A percentile compares a stretch with the other conserved stretches of the same genome.
These are phyloP conservation scores for Bujurquina vittata DNA, from an alignment of 2,113 vertebrate species.

Conservation along the genomic window DNA sequence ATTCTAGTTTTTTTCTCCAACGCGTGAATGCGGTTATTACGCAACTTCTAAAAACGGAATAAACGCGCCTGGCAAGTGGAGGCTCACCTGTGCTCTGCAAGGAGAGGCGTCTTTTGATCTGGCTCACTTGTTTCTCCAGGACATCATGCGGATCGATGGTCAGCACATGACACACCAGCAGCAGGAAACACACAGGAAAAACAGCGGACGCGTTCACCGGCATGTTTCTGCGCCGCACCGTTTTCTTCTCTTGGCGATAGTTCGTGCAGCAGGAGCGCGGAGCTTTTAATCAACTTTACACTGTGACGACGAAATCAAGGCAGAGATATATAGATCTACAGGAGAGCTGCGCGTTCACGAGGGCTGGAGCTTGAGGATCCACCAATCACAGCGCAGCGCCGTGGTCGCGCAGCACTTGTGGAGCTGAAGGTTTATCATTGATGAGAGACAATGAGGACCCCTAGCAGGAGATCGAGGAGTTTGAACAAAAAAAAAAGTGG, in stretches of 20 bases:
- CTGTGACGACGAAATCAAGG: not conserved
- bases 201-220: constrained; percentile 66
- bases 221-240: constrained; percentile 41
- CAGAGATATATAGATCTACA: constrained; percentile 30
- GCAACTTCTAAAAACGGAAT: not conserved
- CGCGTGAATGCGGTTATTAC: not conserved
- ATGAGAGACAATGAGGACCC: not conserved
- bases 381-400: constrained; percentile 57
- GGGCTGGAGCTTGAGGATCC: constrained; percentile 17
- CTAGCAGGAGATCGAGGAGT: not conserved
- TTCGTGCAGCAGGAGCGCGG: not conserved
- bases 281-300: not conserved
- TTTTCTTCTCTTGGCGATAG: no score
- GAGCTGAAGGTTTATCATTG: constrained; percentile 30
- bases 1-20: not conserved
- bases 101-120: constrained; percentile 85
- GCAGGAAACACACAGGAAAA: constrained; percentile 73
- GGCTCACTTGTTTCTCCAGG: constrained; percentile 79
- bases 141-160: constrained; percentile 78
- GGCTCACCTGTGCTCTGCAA: constrained; percentile 89
- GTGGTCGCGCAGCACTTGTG: constrained; percentile 38
- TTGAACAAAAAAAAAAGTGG: not conserved
- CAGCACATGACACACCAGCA: constrained; percentile 72
- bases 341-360: constrained; percentile 45
- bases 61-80: not conserved